phyloP scores from a whole-genome alignment of 1,140 invertebrate species.

The Drosophila elegans region DNA sequence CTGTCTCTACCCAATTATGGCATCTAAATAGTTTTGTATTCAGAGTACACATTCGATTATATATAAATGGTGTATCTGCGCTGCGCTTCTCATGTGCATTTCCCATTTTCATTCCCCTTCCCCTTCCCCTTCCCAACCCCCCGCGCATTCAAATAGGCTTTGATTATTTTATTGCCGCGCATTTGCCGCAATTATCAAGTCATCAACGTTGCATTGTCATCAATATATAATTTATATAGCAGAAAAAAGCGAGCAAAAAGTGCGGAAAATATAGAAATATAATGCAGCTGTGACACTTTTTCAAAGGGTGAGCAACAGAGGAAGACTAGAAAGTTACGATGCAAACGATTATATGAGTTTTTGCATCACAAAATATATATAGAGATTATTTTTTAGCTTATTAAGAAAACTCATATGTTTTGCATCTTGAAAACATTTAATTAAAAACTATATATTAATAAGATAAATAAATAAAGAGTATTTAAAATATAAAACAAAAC shows the following conservation, averaged over 20 bases:
- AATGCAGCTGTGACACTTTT: slow-evolving; percentile 51
- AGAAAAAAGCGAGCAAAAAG: slow-evolving; percentile 29
- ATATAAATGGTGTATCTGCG: not conserved
- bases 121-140: not conserved
- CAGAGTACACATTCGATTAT: slow-evolving; percentile 18
- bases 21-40: slow-evolving; percentile 72
- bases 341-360: slow-evolving; percentile 33
- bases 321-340: slow-evolving; percentile 1
- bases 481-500: too few species aligned
- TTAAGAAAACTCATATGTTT: too few species aligned
- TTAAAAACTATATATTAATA: too few species aligned
- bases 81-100: slow-evolving; percentile 36
- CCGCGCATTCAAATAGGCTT: slow-evolving; percentile 71
- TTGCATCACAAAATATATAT: not conserved
- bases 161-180: slow-evolving; percentile 83
- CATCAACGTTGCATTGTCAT: slow-evolving; percentile 82
- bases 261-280: slow-evolving; percentile 32
- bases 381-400: too few species aligned
- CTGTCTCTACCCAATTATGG: slow-evolving; percentile 73
- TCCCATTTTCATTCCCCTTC: not conserved
- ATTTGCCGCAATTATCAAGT: slow-evolving; percentile 82
- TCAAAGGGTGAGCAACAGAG: not conserved
- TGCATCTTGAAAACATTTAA: too few species aligned
- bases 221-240: slow-evolving; percentile 73
- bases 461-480: too few species aligned